A percentile compares a stretch with the other conserved stretches of the same genome.
These are phyloP conservation scores for Syngnathus floridae DNA, from an alignment of 2,113 vertebrate genomes.

Conservation along the genomic window DNA sequence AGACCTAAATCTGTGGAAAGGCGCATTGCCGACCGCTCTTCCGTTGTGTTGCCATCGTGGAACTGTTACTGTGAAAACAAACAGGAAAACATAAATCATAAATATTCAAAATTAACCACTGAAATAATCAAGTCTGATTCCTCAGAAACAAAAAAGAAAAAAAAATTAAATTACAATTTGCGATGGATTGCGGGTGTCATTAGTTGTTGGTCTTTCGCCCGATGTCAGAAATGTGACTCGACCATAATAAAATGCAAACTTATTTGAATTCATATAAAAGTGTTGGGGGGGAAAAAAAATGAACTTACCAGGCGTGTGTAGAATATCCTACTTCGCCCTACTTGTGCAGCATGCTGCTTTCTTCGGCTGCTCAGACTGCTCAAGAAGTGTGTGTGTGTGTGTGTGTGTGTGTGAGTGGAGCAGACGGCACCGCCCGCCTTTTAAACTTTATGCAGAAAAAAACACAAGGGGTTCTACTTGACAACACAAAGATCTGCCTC, in stretches of 20 bases:
- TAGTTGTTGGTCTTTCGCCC: too few relatives aligned
- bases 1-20: neutral
- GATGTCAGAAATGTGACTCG: neutral
- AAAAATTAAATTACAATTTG: too few relatives aligned
- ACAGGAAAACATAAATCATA: neutral
- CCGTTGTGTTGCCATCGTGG: neutral
- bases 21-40: neutral
- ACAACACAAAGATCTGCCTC: neutral
- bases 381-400: too few relatives aligned
- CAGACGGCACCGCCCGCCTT: slow-evolving; percentile 37
- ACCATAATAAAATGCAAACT: neutral
- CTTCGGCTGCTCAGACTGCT: neutral
- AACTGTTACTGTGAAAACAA: neutral
- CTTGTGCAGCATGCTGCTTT: slow-evolving; percentile 11
- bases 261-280: neutral
- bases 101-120: neutral
- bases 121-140: neutral
- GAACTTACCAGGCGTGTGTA: slow-evolving; percentile 28
- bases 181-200: too few relatives aligned
- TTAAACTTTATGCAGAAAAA: slow-evolving; percentile 4
- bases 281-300: neutral
- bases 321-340: slow-evolving; percentile 15
- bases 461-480: neutral
- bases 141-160: neutral
- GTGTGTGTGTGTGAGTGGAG: neutral